Evolutionary conservation across 2,797 vertebrate genomes (phyloP).

Genomic region (Hydrophis major): DNA sequence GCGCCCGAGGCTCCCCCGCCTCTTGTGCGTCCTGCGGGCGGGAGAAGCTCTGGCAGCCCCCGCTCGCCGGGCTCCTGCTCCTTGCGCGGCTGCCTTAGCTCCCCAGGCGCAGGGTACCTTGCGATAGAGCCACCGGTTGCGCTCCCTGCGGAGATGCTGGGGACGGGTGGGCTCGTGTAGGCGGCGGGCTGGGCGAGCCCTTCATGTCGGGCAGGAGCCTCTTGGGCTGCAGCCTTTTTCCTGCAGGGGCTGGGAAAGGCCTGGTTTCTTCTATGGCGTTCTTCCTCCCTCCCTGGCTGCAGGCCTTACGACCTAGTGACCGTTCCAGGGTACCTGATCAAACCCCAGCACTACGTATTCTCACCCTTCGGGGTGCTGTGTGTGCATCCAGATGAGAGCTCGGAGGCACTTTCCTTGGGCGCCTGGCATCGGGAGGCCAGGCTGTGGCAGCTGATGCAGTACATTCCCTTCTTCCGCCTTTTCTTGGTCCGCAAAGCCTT

Average conservation of each 20-base stretch:
- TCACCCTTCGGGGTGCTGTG: constrained; percentile 75
- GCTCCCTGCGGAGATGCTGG: background rate
- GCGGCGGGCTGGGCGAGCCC: no score
- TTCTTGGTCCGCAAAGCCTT: constrained; percentile 74
- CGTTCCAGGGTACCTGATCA: constrained; percentile 65
- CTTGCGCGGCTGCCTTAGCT: background rate
- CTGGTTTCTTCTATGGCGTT: background rate
- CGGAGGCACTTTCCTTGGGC: constrained; percentile 68
- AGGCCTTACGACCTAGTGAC: constrained; percentile 81
- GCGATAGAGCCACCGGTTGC: background rate
- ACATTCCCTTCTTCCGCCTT: constrained; percentile 75
- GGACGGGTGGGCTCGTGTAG: background rate
- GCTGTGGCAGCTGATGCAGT: constrained; percentile 76
- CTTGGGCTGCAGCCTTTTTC: background rate
- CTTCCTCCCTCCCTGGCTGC: background rate
- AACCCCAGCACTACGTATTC: constrained; percentile 80
- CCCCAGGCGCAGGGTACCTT: background rate
- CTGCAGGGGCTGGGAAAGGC: accelerated
- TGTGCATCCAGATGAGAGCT: constrained; percentile 69
- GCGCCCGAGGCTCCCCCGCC: background rate
- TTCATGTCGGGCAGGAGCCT: no score
- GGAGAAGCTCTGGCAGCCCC: background rate
- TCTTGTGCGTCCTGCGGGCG: background rate
- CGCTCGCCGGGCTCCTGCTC: no score
- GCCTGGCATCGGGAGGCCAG: constrained; percentile 77